Conservation (phyloP, 2,888 invertebrate species). For the Apoda limacodes region DNA sequence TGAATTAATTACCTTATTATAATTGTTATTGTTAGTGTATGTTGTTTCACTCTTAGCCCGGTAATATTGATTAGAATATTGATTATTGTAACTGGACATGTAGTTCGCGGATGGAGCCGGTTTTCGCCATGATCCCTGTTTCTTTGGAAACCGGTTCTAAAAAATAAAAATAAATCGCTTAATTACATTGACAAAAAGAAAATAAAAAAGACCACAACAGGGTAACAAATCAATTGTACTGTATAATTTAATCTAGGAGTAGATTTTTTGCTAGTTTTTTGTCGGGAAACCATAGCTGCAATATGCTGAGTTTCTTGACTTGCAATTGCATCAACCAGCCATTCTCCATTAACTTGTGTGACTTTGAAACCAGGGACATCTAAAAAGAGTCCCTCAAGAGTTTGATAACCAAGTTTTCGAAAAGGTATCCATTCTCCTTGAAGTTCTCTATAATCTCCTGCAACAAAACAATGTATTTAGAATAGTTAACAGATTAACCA, state of each 20-base stretch:
- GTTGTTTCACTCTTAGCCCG: slow-evolving; percentile 37
- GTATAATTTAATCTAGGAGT: slow-evolving; percentile 37
- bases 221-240: slow-evolving; percentile 35
- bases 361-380: slow-evolving; percentile 69
- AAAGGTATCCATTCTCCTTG: slow-evolving; percentile 75
- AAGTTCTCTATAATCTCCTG: slow-evolving; percentile 73
- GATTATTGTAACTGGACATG: slow-evolving; percentile 40
- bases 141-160: slow-evolving; percentile 56
- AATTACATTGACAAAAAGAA: slow-evolving; percentile 4
- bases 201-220: slow-evolving; percentile 3
- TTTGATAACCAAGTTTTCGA: slow-evolving; percentile 67
- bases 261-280: slow-evolving; percentile 52
- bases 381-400: slow-evolving; percentile 70
- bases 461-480: too few relatives aligned
- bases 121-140: slow-evolving; percentile 57
- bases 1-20: slow-evolving; percentile 34
- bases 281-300: slow-evolving; percentile 58
- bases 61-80: slow-evolving; percentile 53
- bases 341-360: slow-evolving; percentile 61
- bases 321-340: slow-evolving; percentile 68
- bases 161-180: slow-evolving; percentile 21
- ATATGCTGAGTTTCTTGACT: slow-evolving; percentile 73
- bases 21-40: slow-evolving; percentile 37
- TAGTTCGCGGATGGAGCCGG: slow-evolving; percentile 36
- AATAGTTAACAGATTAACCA: too few relatives aligned